Base-by-base conservation (phyloP, 2,113 vertebrate genomes). In the Psittacus erithacus region DNA sequence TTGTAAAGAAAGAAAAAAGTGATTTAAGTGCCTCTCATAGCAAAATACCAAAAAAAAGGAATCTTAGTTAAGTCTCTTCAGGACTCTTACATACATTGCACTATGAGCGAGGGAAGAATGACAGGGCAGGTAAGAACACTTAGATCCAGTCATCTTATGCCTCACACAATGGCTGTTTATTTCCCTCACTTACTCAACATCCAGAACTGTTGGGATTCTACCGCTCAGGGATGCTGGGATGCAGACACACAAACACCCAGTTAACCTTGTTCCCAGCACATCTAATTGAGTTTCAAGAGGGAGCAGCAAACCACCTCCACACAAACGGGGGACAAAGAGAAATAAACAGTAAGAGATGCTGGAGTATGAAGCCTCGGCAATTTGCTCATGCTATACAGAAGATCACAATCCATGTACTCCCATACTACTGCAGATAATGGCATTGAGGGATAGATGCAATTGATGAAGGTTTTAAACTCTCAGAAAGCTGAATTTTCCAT, bases 141-240 rank as follows among this genome's bases (percentile, higher is more conserved):
- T 35, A 11, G 13, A 49, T 41, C 28, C 35, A 25, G 39, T 41
- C 10, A 50, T 46, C 31, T 47, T 2, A 7, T 1, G 7, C 23
- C 2, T 33, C 13, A 18, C 19, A 33, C 44, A 10, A 15, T 3
- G 29, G 28, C 14, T 3, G 8, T 47, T 93, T 43, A 44, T 25
- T 93, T 43, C 39, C 22, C 75, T 78, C 46, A 12, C 52, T 50
- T 3, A 23, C 11, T 43, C 17, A 88, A 24, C 9, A 52, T 4
- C 14, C 33, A 24, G 64, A 41, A 28, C 13, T 0, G 0, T 12
- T 0, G 2, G 73, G 43, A 38, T 27, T 18, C 25, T 4, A 4
- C 16, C 0, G 0, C 44, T 62, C 2, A 1, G 63, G 76, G 38
- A 17, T 0, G 39, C 39, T 13, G 1, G 35, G 77, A 13, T 33